Conservation (phyloP, 2,113 vertebrate species). For the Erinaceus europaeus region DNA sequence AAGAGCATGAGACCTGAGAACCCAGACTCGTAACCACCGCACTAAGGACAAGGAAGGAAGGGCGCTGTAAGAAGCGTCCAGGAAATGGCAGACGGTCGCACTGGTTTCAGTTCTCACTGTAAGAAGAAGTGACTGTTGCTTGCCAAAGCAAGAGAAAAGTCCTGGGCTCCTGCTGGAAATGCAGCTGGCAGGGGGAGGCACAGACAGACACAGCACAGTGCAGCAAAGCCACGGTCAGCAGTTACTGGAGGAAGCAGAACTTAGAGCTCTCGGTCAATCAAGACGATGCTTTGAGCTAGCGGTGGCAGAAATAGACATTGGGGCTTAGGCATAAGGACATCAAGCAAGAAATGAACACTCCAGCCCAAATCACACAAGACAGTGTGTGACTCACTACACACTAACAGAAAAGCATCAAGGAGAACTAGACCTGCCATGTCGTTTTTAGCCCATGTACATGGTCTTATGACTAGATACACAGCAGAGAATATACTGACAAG, state of each 20-base stretch:
- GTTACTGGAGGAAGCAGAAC: not conserved
- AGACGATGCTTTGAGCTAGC: not conserved
- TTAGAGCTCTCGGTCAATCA: not conserved
- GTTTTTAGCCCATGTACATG: not conserved
- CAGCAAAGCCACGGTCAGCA: constrained; percentile 30
- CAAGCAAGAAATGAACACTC: not conserved
- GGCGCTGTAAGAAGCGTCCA: constrained; percentile 49
- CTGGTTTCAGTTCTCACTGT: constrained; percentile 73
- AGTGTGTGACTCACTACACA: not conserved
- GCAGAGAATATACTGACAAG: not conserved
- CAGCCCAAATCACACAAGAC: not conserved
- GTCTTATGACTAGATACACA: not conserved
- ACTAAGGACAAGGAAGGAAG: not conserved
- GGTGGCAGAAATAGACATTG: not conserved
- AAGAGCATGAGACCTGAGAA: not conserved
- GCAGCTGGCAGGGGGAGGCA: constrained; percentile 40
- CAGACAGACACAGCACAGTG: not conserved
- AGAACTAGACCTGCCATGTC: not conserved
- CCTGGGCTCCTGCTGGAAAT: constrained; percentile 47
- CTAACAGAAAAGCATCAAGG: not conserved
- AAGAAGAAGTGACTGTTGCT: constrained; percentile 74
- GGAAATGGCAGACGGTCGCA: constrained; percentile 51
- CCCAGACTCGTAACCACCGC: not conserved
- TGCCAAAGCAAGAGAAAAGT: constrained; percentile 59
- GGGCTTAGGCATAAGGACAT: not conserved